A percentile compares a stretch with the other conserved stretches of the same genome.
These are phyloP conservation scores for Chrysotoxum bicinctum DNA, from an alignment of 2,888 invertebrate species.

Conservation along the genomic window DNA sequence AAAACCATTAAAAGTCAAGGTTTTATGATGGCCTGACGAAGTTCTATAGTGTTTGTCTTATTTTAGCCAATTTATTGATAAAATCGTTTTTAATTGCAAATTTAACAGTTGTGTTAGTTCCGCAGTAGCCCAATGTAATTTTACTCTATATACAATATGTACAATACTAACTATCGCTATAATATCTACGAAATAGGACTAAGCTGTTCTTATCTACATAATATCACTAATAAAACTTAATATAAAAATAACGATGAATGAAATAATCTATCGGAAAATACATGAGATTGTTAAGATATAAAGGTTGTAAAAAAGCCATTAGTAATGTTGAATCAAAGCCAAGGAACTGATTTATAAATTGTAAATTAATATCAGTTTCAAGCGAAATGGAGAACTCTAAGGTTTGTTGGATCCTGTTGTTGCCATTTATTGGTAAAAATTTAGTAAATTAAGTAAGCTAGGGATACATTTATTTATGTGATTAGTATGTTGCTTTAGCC, in stretches of 20 bases:
- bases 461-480: neutral
- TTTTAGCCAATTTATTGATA: too few relatives aligned
- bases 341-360: neutral
- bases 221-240: neutral
- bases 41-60: too few relatives aligned
- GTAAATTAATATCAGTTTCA: neutral
- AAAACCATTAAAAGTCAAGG: too few relatives aligned
- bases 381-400: neutral
- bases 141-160: too few relatives aligned
- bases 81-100: too few relatives aligned
- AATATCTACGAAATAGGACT: too few relatives aligned
- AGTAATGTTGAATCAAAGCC: neutral
- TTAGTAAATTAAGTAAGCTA: neutral
- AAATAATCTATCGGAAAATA: neutral
- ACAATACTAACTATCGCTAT: too few relatives aligned
- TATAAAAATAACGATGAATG: neutral
- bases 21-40: too few relatives aligned
- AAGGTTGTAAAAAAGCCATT: neutral
- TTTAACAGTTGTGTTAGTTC: too few relatives aligned
- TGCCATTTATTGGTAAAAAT: neutral
- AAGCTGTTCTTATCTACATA: too few relatives aligned
- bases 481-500: neutral
- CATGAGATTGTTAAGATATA: neutral
- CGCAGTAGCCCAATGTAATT: too few relatives aligned
- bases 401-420: neutral